Base-by-base conservation (phyloP, 2,888 invertebrate species). In the Synergus gifuensis region DNA sequence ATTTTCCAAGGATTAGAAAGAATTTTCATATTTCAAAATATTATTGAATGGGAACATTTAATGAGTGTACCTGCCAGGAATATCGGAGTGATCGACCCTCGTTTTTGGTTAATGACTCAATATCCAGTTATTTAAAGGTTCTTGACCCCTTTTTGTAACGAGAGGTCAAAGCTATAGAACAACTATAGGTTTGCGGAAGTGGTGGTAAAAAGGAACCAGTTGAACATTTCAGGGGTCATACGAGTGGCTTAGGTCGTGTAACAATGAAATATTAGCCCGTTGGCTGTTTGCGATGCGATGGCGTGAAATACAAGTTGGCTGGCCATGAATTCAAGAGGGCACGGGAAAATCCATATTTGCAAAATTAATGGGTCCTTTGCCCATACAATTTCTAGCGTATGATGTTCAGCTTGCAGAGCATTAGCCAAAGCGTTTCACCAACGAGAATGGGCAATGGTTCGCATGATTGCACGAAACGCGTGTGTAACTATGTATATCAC, bases 351-450 rank as follows among this genome's bases (percentile, higher is more conserved):
- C 64, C 76, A 82, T 84, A 85, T 86, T 86, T 84, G 83, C 85
- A 82, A 85, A 85, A 85, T 85, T 85, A 86, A 85, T 84, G 83
- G 82, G 78, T 81, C 80, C 79, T 5, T 36, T 36, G 36, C 36
- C 36, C 36, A 36, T 36, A 7, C 36, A 4, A 79, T 81, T 82
- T 81, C 78, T 66, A 49, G 66, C 62, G 16, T 63, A 12, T 44
- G 44, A 28, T 60, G 22, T 16, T 16, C 76, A 58, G 54, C 16
- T 66, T 73, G 67, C 78, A 76, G 79, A 77, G 78, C 84, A 84
- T 85, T 85, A 86, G 80, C 81, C 79, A 79, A 80, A 77, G 81
- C 76, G 69, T 66, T 69, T 54, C 78, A 73, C 69, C 78, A 80
- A 73, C 66, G 78, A 64, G n/a, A 73, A 73, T 54, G 54, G 9